Evolutionary conservation across 2,888 invertebrate genomes (phyloP).

Genomic region (Melinopterus prodromus): DNA sequence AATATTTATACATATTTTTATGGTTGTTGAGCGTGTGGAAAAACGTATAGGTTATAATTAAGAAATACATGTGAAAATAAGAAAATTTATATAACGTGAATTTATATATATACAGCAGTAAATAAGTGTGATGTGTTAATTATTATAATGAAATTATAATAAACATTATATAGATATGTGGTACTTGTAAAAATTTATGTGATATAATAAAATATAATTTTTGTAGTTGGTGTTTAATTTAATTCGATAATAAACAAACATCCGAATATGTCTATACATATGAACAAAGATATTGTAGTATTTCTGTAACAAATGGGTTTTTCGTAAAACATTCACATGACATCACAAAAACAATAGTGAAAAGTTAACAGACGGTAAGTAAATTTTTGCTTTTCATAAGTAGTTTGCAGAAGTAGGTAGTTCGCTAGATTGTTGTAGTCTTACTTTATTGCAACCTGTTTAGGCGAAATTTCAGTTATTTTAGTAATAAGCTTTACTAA

Average conservation of each 20-base stretch:
- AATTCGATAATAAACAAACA: not conserved
- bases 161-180: conserved; percentile 12
- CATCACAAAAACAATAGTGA: too few species aligned
- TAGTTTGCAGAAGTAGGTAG: too few species aligned
- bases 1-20: not conserved
- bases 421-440: too few species aligned
- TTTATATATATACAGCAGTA: conserved; percentile 4
- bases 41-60: not conserved
- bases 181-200: conserved; percentile 23
- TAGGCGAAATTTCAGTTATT: too few species aligned
- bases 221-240: not conserved
- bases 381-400: too few species aligned
- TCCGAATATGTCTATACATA: too few species aligned
- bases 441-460: too few species aligned
- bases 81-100: conserved; percentile 4
- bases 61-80: not conserved
- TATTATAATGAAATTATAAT: conserved; percentile 4
- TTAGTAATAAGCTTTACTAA: too few species aligned
- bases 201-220: conserved; percentile 24
- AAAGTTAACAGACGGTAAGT: too few species aligned
- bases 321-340: too few species aligned
- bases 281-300: too few species aligned
- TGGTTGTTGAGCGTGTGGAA: not conserved
- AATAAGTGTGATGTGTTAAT: conserved; percentile 4
- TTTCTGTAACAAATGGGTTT: too few species aligned